Base-by-base conservation (phyloP, 2,888 invertebrate genomes). In the Trisateles emortualis region DNA sequence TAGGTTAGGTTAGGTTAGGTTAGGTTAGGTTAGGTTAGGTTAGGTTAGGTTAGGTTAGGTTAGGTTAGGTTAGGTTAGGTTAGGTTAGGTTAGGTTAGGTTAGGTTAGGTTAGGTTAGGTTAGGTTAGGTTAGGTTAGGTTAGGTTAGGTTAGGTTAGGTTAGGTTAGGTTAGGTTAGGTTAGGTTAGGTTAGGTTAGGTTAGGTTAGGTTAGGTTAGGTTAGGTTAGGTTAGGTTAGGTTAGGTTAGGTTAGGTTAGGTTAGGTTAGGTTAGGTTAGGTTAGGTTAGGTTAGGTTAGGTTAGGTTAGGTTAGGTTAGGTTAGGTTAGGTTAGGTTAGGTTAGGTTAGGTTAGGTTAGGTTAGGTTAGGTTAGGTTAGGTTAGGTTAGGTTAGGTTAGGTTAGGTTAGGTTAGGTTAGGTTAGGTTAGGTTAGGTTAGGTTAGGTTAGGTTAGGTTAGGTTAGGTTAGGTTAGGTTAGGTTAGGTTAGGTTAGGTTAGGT, bases 301-400 rank as follows among this genome's bases (percentile, higher is more conserved):
- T 43, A 43, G 43, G 43, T 43, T 43, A 55, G 55, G 55, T 55
- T 55, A 55, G 55, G 55, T 55, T 55, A 55, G 55, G 55, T 55
- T 56, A 56, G 56, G 51, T 51, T 52, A 52, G 57, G 52, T 52
- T 52, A 57, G 52, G 52, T 52, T 52, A 57, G 52, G 52, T 57
- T 52, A 52, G 52, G 52, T 57, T 57, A 52, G 49, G 52, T 48
- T 57, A 49, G 52, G 57, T 48, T 57, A 49, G 52, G 52, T 48
- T 57, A 52, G 49, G 49, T 51, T 58, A 51, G 50, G 53, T 53
- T 59, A 49, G 45, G 52, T 51, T 56, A 51, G 47, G 51, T 51
- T 51, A 48, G 51, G 50, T 47, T 48, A 48, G 51, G 51, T 47
- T 48, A 44, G 43, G 51, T 56, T 51, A 48, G 51, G 57, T 52